Evolutionary conservation across 2,113 vertebrate genomes (phyloP).

Genomic region (Circaetus gallicus): DNA sequence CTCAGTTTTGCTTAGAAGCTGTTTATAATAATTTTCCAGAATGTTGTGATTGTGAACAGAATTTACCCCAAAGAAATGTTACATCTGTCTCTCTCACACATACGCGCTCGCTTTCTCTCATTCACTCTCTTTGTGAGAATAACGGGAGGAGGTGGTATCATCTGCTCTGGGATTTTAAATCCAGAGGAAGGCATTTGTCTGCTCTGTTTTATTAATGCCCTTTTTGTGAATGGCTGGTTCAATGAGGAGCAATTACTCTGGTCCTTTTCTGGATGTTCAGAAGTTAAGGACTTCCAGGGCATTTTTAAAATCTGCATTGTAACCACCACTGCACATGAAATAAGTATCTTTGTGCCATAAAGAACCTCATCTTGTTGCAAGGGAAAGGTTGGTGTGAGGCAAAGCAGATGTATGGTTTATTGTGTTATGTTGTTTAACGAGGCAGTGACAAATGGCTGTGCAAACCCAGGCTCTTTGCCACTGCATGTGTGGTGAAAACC

Average conservation of each 20-base stretch:
- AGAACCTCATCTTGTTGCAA: background rate
- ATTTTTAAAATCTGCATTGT: background rate
- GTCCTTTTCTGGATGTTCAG: background rate
- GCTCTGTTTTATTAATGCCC: background rate
- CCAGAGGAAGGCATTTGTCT: background rate
- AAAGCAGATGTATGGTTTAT: background rate
- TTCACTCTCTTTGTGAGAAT: background rate
- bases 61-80: background rate
- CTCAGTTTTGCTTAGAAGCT: background rate
- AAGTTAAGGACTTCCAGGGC: background rate
- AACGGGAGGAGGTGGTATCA: background rate
- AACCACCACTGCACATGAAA: background rate
- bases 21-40: background rate
- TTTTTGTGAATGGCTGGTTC: background rate
- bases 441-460: background rate
- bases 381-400: background rate
- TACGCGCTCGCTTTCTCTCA: rapidly evolving
- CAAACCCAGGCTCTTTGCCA: background rate
- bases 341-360: background rate
- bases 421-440: rapidly evolving
- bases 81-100: rapidly evolving
- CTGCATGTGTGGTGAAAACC: background rate
- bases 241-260: background rate
- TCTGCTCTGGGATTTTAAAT: background rate
- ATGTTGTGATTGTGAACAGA: background rate